These are phyloP conservation scores for Argopecten irradians DNA, from an alignment of 1,140 invertebrate species.

Conservation along the genomic window DNA sequence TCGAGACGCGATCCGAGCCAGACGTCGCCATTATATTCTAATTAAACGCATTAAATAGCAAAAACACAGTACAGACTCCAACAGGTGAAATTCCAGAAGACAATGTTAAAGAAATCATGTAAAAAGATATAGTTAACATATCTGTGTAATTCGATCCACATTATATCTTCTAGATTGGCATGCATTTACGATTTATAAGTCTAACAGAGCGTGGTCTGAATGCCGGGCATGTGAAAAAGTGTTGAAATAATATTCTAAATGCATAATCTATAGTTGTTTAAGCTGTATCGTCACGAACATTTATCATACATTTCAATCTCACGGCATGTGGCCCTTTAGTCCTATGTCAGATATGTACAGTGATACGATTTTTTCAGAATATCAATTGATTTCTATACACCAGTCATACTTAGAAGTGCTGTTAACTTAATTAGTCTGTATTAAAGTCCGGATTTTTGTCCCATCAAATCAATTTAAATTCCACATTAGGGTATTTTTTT, in stretches of 20 bases:
- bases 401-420: background rate
- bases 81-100: slow-evolving; percentile 16
- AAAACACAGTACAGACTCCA: background rate
- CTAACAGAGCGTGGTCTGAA: background rate
- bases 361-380: background rate
- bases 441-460: background rate
- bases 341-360: background rate
- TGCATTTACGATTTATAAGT: background rate
- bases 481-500: background rate
- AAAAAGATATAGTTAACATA: background rate
- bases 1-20: background rate
- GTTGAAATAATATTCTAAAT: background rate
- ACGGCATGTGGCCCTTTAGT: background rate
- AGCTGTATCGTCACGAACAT: background rate
- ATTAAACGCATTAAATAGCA: background rate
- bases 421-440: background rate
- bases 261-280: background rate
- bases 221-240: background rate
- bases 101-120: background rate
- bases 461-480: slow-evolving; percentile 11
- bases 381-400: too few relatives aligned
- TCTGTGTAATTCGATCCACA: background rate
- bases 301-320: background rate
- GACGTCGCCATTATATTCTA: background rate
- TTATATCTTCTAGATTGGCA: background rate